Percentiles rank a stretch among this genome's conserved stretches.
Evolutionary conservation across 1,140 invertebrate species (phyloP).

Genomic region (Halictus rubicundus): DNA sequence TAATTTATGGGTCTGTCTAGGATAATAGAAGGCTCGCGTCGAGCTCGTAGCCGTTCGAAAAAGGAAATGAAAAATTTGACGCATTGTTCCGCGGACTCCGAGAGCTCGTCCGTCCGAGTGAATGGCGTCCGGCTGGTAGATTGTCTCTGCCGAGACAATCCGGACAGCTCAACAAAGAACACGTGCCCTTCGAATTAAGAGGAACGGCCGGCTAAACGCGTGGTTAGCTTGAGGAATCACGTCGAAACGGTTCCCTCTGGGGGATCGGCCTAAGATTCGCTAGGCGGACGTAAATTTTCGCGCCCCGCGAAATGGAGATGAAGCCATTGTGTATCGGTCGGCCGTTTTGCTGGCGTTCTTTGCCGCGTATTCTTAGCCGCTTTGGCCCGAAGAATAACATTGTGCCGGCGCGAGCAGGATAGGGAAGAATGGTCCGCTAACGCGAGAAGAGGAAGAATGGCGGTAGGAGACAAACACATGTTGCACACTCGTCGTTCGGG

Average conservation of each 20-base stretch:
- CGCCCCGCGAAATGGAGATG: conserved; percentile 67
- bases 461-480: conserved; percentile 76
- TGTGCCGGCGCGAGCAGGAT: conserved; percentile 41
- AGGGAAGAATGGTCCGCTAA: conserved; percentile 17
- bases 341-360: conserved; percentile 55
- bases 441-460: conserved; percentile 53
- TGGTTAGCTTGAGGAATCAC: conserved; percentile 1
- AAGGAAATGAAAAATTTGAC: conserved; percentile 14
- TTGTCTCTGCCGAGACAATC: conserved; percentile 28
- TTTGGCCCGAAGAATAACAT: conserved; percentile 69
- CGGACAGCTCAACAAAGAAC: conserved; percentile 29
- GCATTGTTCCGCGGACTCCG: conserved; percentile 8
- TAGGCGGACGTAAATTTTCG: conserved; percentile 62
- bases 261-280: neutral
- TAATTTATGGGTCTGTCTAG: conserved; percentile 17
- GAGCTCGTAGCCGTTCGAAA: too few species aligned
- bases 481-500: conserved; percentile 71
- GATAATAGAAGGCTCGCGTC: neutral
- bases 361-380: conserved; percentile 56
- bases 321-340: conserved; percentile 57
- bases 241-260: neutral
- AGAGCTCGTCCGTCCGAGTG: neutral
- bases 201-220: neutral
- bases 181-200: conserved; percentile 32
- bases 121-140: conserved; percentile 11